phyloP scores from a whole-genome alignment of 2,888 invertebrate species.

The Aphrophora alni region DNA sequence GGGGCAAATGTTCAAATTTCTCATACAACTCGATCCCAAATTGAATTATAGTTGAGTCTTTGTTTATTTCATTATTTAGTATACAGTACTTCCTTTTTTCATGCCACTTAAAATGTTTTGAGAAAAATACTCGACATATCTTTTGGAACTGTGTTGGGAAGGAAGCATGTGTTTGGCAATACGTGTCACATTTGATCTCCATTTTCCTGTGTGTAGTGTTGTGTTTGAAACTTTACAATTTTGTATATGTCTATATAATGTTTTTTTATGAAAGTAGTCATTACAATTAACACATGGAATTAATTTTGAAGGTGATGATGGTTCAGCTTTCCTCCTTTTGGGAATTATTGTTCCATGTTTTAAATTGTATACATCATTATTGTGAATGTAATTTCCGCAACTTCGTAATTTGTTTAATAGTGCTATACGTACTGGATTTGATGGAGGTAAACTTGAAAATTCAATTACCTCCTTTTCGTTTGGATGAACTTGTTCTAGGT shows the following conservation, averaged over 20 bases:
- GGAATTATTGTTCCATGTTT: slow-evolving; percentile 11
- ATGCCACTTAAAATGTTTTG: slow-evolving; percentile 7
- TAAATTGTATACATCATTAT: not conserved
- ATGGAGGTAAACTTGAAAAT: not conserved
- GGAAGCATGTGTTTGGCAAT: not conserved
- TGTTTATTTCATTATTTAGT: not conserved
- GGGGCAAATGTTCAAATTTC: not conserved
- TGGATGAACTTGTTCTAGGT: not conserved
- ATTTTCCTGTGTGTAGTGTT: not conserved
- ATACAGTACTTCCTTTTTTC: not conserved
- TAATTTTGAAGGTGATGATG: not conserved
- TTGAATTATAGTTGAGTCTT: not conserved
- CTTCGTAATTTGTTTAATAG: not conserved
- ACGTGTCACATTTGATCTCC: not conserved
- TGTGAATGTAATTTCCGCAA: slow-evolving; percentile 6
- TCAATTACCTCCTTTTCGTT: not conserved
- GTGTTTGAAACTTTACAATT: not conserved
- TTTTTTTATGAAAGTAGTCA: not conserved
- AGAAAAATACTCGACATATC: not conserved
- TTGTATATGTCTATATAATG: not conserved
- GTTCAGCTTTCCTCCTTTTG: not conserved
- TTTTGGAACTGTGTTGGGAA: not conserved
- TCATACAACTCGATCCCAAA: slow-evolving; percentile 14
- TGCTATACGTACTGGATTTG: no score
- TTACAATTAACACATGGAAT: slow-evolving; percentile 11